Percentiles rank a stretch among this genome's conserved stretches.
Conservation (phyloP, 2,888 invertebrate species). For the Machimus rusticus region DNA sequence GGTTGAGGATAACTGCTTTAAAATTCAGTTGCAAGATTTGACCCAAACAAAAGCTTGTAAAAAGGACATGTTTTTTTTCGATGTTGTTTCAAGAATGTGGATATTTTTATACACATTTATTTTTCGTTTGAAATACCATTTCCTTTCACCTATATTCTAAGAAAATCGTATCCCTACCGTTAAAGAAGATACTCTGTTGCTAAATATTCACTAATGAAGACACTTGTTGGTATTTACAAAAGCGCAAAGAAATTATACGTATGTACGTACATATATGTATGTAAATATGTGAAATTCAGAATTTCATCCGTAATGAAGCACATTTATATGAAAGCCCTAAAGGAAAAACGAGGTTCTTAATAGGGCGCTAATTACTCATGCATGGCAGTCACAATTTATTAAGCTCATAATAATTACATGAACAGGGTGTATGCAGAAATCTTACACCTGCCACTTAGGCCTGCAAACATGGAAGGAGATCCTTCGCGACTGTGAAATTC, state of each 20-base stretch:
- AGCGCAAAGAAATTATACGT: too few species aligned
- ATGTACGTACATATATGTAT: too few species aligned
- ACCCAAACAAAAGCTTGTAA: too few species aligned
- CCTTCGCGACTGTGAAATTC: neutral
- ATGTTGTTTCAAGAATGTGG: too few species aligned
- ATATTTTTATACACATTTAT: too few species aligned
- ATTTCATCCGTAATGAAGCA: neutral
- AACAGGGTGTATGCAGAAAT: conserved; percentile 3
- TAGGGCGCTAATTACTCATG: neutral
- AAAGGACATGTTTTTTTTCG: too few species aligned
- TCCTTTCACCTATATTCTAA: too few species aligned
- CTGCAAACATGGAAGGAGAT: neutral
- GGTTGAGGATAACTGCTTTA: too few species aligned
- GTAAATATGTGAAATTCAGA: neutral
- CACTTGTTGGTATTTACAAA: neutral
- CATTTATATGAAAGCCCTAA: neutral
- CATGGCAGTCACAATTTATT: conserved; percentile 14
- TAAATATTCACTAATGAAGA: neutral
- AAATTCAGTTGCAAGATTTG: too few species aligned
- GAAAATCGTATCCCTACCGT: too few species aligned
- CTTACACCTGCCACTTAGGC: neutral
- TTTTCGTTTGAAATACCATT: too few species aligned
- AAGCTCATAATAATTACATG: neutral
- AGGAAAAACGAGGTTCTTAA: neutral
- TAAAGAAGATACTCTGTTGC: too few species aligned